phyloP scores from a whole-genome alignment of 2,113 vertebrate species.

The Crypturellus undulatus region DNA sequence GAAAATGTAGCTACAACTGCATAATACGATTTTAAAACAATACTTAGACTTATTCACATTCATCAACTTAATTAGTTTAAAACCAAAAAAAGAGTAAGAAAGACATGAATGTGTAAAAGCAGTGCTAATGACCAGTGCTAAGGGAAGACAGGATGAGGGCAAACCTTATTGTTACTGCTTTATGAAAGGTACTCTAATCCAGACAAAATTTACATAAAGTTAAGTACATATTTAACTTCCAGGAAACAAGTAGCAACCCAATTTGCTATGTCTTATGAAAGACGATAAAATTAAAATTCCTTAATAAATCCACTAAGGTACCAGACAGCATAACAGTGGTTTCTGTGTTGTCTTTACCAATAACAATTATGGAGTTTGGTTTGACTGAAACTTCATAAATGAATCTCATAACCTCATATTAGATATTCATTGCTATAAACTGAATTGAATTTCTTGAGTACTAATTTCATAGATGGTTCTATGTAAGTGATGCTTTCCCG shows the following conservation, averaged over 20 bases:
- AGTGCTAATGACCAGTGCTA: neutral
- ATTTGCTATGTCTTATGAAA: neutral
- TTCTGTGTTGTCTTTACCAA: neutral
- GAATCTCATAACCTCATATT: neutral
- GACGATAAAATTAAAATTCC: neutral
- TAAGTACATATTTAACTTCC: neutral
- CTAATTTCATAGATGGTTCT: neutral
- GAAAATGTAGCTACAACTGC: neutral
- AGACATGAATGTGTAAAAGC: neutral
- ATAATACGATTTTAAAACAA: neutral
- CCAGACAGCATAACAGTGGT: accelerated
- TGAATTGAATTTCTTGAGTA: neutral
- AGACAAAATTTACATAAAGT: neutral
- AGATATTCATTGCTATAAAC: neutral
- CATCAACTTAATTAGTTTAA: neutral
- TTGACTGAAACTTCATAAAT: neutral
- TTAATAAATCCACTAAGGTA: neutral
- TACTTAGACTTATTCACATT: neutral
- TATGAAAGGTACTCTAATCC: neutral
- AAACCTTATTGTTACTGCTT: neutral
- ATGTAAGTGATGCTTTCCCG: neutral
- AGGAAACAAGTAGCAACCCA: neutral
- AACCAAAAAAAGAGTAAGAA: neutral
- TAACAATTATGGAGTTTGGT: neutral
- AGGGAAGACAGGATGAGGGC: accelerated